phyloP scores from a whole-genome alignment of 2,113 vertebrate genomes.

The Deroptyus accipitrinus region DNA sequence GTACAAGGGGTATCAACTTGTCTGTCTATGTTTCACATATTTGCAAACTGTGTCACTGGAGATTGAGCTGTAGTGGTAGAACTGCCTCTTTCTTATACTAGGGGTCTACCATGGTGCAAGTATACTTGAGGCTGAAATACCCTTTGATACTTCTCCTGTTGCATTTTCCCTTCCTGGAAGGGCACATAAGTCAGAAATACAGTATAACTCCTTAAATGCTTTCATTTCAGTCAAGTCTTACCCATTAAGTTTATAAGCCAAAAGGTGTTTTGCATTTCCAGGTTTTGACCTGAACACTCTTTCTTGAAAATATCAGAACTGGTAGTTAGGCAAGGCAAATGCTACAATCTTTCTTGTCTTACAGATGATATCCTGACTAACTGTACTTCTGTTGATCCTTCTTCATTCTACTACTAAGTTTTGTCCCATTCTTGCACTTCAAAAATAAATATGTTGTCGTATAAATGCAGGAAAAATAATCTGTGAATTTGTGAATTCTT shows the following conservation, averaged over 20 bases:
- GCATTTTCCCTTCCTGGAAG: background rate
- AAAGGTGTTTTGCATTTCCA: background rate
- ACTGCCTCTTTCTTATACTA: background rate
- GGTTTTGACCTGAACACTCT: background rate
- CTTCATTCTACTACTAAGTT: background rate
- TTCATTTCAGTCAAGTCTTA: background rate
- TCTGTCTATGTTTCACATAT: background rate
- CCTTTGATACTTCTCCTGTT: background rate
- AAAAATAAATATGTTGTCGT: background rate
- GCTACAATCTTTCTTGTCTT: background rate
- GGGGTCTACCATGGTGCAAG: background rate
- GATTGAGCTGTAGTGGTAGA: background rate
- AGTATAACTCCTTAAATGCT: background rate
- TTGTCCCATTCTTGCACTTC: background rate
- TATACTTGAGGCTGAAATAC: background rate
- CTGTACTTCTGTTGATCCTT: background rate
- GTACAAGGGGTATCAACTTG: background rate
- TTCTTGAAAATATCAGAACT: background rate
- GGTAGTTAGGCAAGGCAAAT: background rate
- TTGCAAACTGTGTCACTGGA: background rate
- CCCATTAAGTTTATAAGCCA: background rate
- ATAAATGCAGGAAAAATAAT: background rate
- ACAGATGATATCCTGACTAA: background rate
- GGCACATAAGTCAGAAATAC: background rate
- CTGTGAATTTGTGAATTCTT: background rate